phyloP scores from a whole-genome alignment of 2,797 vertebrate species.

The Alfaro cultratus region DNA sequence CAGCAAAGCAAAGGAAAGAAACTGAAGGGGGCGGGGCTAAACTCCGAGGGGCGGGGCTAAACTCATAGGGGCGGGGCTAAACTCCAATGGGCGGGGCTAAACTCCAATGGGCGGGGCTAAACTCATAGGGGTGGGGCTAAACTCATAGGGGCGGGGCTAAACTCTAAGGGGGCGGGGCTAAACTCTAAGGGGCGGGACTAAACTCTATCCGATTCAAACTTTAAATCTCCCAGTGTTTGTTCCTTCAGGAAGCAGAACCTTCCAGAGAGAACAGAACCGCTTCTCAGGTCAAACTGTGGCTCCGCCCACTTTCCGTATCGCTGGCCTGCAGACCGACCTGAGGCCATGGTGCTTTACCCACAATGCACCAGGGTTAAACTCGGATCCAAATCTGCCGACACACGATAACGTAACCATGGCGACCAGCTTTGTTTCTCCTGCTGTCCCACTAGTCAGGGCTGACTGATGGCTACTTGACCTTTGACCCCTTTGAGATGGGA shows the following conservation, averaged over 20 bases:
- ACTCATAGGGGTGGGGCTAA: no score
- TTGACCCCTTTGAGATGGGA: constrained; percentile 28
- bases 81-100: no score
- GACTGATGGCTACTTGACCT: constrained; percentile 27
- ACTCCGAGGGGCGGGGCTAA: no score
- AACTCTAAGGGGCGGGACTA: no score
- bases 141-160: no score
- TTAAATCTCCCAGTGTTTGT: not conserved
- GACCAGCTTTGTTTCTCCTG: constrained; percentile 16
- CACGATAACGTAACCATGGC: constrained; percentile 39
- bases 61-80: no score
- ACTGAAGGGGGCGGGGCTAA: no score
- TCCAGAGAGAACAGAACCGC: no score
- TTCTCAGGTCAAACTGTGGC: not conserved
- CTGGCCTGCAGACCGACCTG: constrained; percentile 10
- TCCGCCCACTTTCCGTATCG: constrained; percentile 7
- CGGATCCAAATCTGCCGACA: constrained; percentile 28
- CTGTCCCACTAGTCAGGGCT: constrained; percentile 9
- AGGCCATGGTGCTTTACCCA: constrained; percentile 12
- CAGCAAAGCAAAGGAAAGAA: no score
- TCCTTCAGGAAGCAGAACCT: not conserved
- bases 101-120: no score
- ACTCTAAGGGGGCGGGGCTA: no score
- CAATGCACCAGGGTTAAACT: constrained; percentile 24
- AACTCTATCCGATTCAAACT: no score